Conservation (phyloP, 2,888 invertebrate genomes). For the Endotricha flammealis region DNA sequence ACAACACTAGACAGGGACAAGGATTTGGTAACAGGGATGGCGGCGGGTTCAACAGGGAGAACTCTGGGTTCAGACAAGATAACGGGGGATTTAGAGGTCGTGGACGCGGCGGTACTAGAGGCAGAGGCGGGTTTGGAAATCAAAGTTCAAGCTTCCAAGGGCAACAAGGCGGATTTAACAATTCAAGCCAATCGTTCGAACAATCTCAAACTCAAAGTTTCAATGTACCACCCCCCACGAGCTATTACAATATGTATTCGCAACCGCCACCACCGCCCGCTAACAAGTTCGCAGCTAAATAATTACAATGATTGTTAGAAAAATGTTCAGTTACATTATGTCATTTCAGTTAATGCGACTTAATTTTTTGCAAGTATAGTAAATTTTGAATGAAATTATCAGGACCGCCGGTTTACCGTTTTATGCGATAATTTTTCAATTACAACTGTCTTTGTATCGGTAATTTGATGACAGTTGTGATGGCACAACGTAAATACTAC, state of each 20-base stretch:
- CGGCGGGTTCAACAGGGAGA: slow-evolving; percentile 19
- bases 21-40: slow-evolving; percentile 18
- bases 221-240: slow-evolving; percentile 46
- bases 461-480: too few species aligned
- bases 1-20: slow-evolving; percentile 16
- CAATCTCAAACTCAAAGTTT: slow-evolving; percentile 21
- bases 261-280: slow-evolving; percentile 57
- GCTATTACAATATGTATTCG: slow-evolving; percentile 67
- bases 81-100: slow-evolving; percentile 51
- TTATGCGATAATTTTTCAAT: too few species aligned
- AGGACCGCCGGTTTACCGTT: too few species aligned
- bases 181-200: slow-evolving; percentile 6
- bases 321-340: too few species aligned
- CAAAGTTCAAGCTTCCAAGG: too few species aligned
- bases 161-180: slow-evolving; percentile 12
- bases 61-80: slow-evolving; percentile 33
- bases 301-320: too few species aligned
- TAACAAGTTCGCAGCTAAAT: slow-evolving; percentile 33
- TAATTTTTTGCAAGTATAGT: too few species aligned
- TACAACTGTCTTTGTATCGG: too few species aligned
- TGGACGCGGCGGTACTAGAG: slow-evolving; percentile 26
- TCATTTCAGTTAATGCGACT: too few species aligned
- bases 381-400: too few species aligned
- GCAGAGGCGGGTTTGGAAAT: slow-evolving; percentile 16
- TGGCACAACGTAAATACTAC: too few species aligned